Base-by-base conservation (phyloP, 1,140 invertebrate genomes). In the Akabosia matsudoensis region DNA sequence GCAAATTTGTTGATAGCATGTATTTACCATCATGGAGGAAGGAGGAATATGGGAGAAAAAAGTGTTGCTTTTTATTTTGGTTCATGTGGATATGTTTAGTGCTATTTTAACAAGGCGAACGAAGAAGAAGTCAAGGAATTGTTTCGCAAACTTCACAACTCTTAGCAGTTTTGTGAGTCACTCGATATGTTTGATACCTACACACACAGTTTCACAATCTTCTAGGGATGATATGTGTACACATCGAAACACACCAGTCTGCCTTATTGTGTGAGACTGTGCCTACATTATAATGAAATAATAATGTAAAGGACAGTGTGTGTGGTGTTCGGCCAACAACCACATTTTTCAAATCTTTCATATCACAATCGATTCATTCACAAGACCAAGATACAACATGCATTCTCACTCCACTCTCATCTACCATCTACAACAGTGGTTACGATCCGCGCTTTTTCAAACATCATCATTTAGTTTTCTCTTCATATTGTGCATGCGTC, bases 121-220 rank as follows among this genome's bases (percentile, higher is more conserved):
- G 37, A 30, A 67, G 61, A 31, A 67, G 61, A 67, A 67, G 61
- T 67, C 61, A 67, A 67, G 61, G 30, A 67, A 67, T 67, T 67
- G 28, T 67, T 67, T 67, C 31, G 61, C 61, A 67, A 67, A 67
- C 61, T 30, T 67, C 54, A 30, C 54, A 61, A 61, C 54, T 14
- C 54, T 7, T 22, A 61, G 13, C 54, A 61, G 24, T 7, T 67
- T 30, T 30, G 61, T 67, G 26, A 67, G 61, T 67, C 61, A 67
- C 22, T 67, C 61, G 18, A 45, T 45, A n/a, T n/a, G n/a, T n/a
- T n/a, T 45, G 7, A 45, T 45, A 67, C 61, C 22, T 56, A 56
- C 7, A 4, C 31, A 28, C 31, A 30, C 7, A 31, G 61, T 67
- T 67, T 67, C 61, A 67, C 61, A 67, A 67, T 67, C 24, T 61